phyloP scores from a whole-genome alignment of 2,797 vertebrate species.

The Lagothrix lagotricha region DNA sequence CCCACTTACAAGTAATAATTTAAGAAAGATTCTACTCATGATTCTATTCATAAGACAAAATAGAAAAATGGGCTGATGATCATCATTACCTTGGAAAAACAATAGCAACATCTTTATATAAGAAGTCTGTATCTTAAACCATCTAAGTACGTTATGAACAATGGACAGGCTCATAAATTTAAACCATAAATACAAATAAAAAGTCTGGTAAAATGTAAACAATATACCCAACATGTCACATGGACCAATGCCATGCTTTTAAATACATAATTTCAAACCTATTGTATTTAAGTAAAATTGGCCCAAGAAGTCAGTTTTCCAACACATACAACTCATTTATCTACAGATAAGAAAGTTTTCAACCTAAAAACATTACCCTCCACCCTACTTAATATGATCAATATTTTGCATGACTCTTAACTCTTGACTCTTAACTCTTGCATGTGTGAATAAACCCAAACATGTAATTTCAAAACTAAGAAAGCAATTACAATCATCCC shows the following conservation, averaged over 20 bases:
- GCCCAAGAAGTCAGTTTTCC: neutral
- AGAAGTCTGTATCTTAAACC: neutral
- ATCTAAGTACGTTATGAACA: neutral
- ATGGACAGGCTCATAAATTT: neutral
- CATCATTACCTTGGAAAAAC: neutral
- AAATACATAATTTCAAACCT: neutral
- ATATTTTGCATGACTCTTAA: neutral
- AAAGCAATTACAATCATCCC: neutral
- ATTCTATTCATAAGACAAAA: neutral
- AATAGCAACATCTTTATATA: neutral
- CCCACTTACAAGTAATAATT: neutral
- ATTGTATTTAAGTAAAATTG: neutral
- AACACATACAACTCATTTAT: neutral
- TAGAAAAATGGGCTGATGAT: neutral
- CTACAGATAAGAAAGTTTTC: neutral
- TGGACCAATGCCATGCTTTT: neutral
- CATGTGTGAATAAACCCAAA: neutral
- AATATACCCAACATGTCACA: neutral
- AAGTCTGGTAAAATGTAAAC: slow-evolving; percentile 3
- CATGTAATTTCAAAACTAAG: neutral
- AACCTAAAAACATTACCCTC: neutral
- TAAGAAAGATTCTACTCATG: neutral
- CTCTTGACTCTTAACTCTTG: neutral
- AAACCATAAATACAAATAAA: neutral
- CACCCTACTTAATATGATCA: neutral